Conservation (phyloP, 2,113 vertebrate genomes). For the Asarcornis scutulata region DNA sequence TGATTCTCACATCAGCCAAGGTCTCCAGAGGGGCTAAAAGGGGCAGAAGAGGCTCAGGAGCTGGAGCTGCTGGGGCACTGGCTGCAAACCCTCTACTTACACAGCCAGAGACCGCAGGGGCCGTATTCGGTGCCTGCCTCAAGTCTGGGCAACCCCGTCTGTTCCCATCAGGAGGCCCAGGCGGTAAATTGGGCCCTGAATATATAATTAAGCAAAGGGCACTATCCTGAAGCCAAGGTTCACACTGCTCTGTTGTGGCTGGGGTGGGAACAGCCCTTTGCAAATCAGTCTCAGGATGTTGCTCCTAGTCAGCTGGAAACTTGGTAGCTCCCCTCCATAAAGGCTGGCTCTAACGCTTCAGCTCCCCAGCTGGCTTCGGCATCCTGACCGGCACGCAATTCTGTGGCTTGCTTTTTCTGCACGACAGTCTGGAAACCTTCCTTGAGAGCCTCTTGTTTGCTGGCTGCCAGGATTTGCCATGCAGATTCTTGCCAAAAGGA, state of each 20-base stretch:
- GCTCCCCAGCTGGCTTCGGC: constrained; percentile 68
- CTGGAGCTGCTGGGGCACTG: background rate
- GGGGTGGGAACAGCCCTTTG: constrained; percentile 65
- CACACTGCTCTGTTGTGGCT: constrained; percentile 70
- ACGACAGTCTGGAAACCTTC: constrained; percentile 70
- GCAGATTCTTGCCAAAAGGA: constrained; percentile 72
- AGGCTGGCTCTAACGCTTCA: constrained; percentile 63
- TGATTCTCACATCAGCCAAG: background rate
- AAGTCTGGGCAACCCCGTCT: constrained; percentile 55
- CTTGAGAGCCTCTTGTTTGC: constrained; percentile 69
- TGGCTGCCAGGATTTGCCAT: constrained; percentile 73
- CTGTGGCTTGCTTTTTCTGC: constrained; percentile 67
- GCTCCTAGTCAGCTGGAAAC: constrained; percentile 69
- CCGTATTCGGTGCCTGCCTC: constrained; percentile 13
- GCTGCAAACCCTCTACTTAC: constrained; percentile 12
- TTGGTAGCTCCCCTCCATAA: constrained; percentile 48
- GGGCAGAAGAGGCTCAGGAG: constrained; percentile 25
- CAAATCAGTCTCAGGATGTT: constrained; percentile 66
- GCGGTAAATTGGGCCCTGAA: constrained; percentile 65
- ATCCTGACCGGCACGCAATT: constrained; percentile 69
- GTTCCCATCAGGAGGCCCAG: constrained; percentile 62
- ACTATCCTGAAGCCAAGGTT: constrained; percentile 69
- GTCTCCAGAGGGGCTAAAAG: background rate
- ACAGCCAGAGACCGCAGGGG: constrained; percentile 22
- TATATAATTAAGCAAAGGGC: constrained; percentile 73